Evolutionary conservation across 2,888 invertebrate genomes (phyloP).

Genomic region (Luperina nickerlii): DNA sequence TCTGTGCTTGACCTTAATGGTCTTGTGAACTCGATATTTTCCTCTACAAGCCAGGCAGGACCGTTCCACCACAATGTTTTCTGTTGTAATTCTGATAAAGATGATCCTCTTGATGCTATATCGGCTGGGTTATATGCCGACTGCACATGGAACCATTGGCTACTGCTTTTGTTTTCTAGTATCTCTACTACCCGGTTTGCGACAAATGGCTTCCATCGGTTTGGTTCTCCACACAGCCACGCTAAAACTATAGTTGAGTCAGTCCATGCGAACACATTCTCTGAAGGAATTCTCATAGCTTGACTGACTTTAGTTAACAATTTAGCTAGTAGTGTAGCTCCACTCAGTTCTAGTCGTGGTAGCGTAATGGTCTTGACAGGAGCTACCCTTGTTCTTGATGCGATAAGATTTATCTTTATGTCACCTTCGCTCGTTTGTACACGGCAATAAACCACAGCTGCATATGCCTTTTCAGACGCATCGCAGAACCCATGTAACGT

Average conservation of each 20-base stretch:
- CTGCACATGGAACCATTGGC: conserved; percentile 54
- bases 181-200: conserved; percentile 59
- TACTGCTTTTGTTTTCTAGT: conserved; percentile 27
- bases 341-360: conserved; percentile 63
- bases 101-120: conserved; percentile 53
- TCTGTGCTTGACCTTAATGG: conserved; percentile 34
- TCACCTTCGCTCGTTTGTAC: conserved; percentile 34
- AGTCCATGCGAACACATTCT: conserved; percentile 43
- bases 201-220: conserved; percentile 61
- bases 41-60: conserved; percentile 53
- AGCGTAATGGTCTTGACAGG: conserved; percentile 63
- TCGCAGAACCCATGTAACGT: conserved; percentile 57
- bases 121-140: conserved; percentile 62
- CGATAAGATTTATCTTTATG: conserved; percentile 48
- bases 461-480: conserved; percentile 59
- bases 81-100: conserved; percentile 38
- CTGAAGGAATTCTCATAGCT: conserved; percentile 53
- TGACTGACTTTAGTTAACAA: conserved; percentile 53
- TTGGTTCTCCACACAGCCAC: conserved; percentile 61
- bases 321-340: conserved; percentile 58
- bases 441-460: conserved; percentile 59
- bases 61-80: conserved; percentile 55
- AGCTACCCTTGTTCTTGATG: conserved; percentile 65
- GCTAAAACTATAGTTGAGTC: conserved; percentile 43
- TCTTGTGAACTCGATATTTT: conserved; percentile 38